Evolutionary conservation across 2,888 invertebrate species (phyloP).

Genomic region (Tachina fera): DNA sequence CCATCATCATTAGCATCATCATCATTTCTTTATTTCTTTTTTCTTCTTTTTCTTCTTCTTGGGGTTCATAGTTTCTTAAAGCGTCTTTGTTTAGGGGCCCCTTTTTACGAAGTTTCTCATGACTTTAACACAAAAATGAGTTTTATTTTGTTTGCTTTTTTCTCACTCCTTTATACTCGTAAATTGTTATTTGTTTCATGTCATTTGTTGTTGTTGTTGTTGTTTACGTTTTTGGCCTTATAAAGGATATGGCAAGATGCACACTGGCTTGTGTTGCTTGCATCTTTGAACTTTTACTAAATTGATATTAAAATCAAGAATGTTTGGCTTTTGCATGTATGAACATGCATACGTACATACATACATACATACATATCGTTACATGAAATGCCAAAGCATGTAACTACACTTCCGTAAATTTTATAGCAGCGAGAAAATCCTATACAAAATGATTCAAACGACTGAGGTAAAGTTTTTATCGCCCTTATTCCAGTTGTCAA

Average conservation of each 20-base stretch:
- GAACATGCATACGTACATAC: no score
- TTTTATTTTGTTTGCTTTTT: background rate
- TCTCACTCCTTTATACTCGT: slow-evolving; percentile 12
- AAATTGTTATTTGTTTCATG: slow-evolving; percentile 34
- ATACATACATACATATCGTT: no score
- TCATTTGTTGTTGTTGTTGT: background rate
- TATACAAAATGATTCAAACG: no score
- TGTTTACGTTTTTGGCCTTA: slow-evolving; percentile 13
- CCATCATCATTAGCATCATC: slow-evolving; percentile 22
- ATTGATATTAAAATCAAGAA: slow-evolving; percentile 67
- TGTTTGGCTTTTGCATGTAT: slow-evolving; percentile 38
- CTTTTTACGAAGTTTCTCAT: slow-evolving; percentile 43
- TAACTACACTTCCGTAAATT: no score
- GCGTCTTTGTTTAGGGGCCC: slow-evolving; percentile 38
- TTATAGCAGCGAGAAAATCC: no score
- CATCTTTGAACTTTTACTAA: slow-evolving; percentile 65
- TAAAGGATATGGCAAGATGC: slow-evolving; percentile 48
- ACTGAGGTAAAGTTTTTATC: no score
- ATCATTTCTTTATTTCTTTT: background rate
- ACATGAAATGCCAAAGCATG: no score
- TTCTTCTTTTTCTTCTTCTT: background rate
- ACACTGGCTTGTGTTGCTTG: slow-evolving; percentile 54
- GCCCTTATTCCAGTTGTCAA: no score
- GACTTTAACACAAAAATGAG: slow-evolving; percentile 32
- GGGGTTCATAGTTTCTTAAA: slow-evolving; percentile 22